These are phyloP conservation scores for Acleris literana DNA, from an alignment of 2,888 invertebrate genomes.

Conservation along the genomic window DNA sequence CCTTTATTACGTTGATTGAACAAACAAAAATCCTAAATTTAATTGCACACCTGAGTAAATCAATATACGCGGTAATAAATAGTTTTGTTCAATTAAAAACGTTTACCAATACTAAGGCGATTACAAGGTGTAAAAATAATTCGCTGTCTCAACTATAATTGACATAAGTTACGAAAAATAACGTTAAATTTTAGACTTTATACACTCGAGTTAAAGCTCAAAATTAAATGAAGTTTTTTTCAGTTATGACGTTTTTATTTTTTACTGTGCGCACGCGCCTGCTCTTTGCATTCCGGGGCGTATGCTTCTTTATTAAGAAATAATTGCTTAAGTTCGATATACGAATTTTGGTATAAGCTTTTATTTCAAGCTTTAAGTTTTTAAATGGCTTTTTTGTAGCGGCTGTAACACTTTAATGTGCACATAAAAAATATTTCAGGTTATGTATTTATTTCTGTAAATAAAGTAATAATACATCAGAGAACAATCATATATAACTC, in stretches of 20 bases:
- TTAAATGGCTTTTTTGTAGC: too few relatives aligned
- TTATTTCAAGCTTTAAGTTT: too few relatives aligned
- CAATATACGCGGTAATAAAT: slow-evolving; percentile 52
- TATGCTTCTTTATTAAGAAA: slow-evolving; percentile 43
- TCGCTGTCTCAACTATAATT: slow-evolving; percentile 41
- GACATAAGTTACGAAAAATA: not conserved
- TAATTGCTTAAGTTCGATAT: not conserved
- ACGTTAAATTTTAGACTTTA: not conserved
- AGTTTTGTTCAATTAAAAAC: slow-evolving; percentile 42
- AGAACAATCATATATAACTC: too few relatives aligned
- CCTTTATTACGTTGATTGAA: not conserved
- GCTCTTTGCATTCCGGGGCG: slow-evolving; percentile 36
- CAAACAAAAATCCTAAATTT: not conserved
- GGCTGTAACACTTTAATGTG: too few relatives aligned
- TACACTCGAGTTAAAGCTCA: too few relatives aligned
- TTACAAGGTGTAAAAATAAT: slow-evolving; percentile 66
- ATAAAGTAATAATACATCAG: too few relatives aligned
- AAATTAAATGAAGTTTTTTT: too few relatives aligned
- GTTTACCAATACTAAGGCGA: slow-evolving; percentile 46
- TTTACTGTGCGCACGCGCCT: slow-evolving; percentile 55
- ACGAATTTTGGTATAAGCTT: too few relatives aligned
- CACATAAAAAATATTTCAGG: too few relatives aligned
- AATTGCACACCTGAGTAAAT: slow-evolving; percentile 7
- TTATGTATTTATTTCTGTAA: too few relatives aligned
- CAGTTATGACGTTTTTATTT: not conserved